Conservation (phyloP, 2,888 invertebrate species). For the Spodoptera exigua region DNA sequence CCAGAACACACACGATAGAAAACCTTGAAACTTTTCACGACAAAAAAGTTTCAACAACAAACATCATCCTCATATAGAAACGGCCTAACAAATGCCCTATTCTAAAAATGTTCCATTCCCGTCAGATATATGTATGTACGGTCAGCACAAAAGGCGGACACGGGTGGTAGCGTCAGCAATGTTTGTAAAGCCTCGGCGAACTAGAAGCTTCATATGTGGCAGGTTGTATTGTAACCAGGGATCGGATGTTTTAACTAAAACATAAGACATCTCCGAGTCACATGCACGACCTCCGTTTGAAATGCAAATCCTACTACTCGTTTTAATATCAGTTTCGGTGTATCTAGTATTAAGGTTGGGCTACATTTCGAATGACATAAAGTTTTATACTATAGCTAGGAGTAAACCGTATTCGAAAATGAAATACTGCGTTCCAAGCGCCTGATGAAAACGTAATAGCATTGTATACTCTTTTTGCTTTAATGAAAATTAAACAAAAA, state of each 20-base stretch:
- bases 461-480: not conserved
- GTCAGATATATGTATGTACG: slow-evolving; percentile 47
- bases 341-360: slow-evolving; percentile 16
- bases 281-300: slow-evolving; percentile 25
- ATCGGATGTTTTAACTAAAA: slow-evolving; percentile 10
- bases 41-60: slow-evolving; percentile 1
- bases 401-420: not conserved
- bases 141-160: slow-evolving; percentile 66
- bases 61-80: slow-evolving; percentile 14
- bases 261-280: slow-evolving; percentile 30
- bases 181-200: slow-evolving; percentile 59
- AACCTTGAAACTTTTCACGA: too few species aligned
- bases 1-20: too few species aligned
- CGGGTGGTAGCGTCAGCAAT: slow-evolving; percentile 59
- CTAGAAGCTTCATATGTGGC: slow-evolving; percentile 52
- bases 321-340: slow-evolving; percentile 26
- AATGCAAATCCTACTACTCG: slow-evolving; percentile 35
- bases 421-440: not conserved
- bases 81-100: slow-evolving; percentile 38
- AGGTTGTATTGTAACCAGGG: slow-evolving; percentile 46
- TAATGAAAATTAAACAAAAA: too few species aligned
- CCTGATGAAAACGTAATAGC: slow-evolving; percentile 23
- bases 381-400: not conserved
- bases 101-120: slow-evolving; percentile 43
- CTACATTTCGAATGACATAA: slow-evolving; percentile 7